Evolutionary conservation across 2,888 invertebrate species (phyloP).

Genomic region (Julus scandinavius): DNA sequence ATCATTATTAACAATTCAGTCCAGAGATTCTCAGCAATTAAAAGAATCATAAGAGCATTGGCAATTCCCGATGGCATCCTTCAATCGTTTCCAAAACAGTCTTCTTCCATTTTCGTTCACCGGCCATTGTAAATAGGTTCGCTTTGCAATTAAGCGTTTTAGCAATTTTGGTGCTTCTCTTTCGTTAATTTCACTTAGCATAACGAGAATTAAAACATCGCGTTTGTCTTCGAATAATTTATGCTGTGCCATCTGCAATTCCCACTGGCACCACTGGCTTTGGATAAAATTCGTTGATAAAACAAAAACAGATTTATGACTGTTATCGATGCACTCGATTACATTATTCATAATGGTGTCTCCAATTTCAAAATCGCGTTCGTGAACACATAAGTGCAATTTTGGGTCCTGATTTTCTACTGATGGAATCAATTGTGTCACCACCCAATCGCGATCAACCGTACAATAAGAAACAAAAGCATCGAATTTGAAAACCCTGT

Average conservation of each 20-base stretch:
- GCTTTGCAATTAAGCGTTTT: not conserved
- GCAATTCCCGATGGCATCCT: slow-evolving; percentile 48
- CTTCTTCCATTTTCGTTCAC: not conserved
- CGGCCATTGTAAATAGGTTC: slow-evolving; percentile 54
- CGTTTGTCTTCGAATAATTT: slow-evolving; percentile 72
- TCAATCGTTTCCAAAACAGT: slow-evolving; percentile 50
- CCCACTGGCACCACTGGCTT: slow-evolving; percentile 70
- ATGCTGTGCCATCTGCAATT: slow-evolving; percentile 76
- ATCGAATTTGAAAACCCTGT: slow-evolving; percentile 45
- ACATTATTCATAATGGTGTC: slow-evolving; percentile 76
- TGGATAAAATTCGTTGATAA: not conserved
- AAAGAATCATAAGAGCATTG: no score
- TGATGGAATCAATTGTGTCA: slow-evolving; percentile 26
- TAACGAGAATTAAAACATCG: slow-evolving; percentile 72
- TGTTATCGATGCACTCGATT: slow-evolving; percentile 73
- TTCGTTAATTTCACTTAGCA: slow-evolving; percentile 71
- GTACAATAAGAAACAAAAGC: slow-evolving; percentile 42
- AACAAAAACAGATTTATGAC: slow-evolving; percentile 74
- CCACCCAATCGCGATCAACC: not conserved
- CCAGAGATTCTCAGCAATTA: no score
- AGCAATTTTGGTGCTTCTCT: slow-evolving; percentile 48
- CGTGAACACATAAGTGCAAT: slow-evolving; percentile 73
- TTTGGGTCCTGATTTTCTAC: not conserved
- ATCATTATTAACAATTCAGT: no score
- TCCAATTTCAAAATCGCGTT: slow-evolving; percentile 76